A percentile compares a stretch with the other conserved stretches of the same genome.
These are phyloP conservation scores for Rhizoglyphus robini DNA, from an alignment of 1,140 invertebrate species.

Conservation along the genomic window DNA sequence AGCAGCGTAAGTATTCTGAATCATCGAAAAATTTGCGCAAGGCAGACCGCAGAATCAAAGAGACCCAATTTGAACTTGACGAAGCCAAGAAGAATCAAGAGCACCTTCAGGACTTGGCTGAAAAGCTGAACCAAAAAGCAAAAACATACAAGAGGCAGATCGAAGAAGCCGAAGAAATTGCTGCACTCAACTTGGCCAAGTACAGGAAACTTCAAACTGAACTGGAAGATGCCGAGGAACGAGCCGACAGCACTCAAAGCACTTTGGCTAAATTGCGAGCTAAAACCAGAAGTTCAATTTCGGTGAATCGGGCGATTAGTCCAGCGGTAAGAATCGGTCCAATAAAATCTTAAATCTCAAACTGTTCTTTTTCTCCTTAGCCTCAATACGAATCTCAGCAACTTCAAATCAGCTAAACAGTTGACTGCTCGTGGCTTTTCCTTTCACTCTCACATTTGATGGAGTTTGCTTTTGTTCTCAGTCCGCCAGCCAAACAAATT, in stretches of 20 bases:
- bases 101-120: constrained; percentile 43
- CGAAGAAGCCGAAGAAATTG: constrained; percentile 50
- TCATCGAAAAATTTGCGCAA: constrained; percentile 49
- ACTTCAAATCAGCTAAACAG: no score
- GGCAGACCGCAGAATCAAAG: constrained; percentile 42
- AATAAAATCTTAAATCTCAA: neutral
- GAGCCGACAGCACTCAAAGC: constrained; percentile 91
- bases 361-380: neutral
- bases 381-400: neutral
- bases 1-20: constrained; percentile 92
- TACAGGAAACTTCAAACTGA: constrained; percentile 98
- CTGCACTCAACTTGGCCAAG: constrained; percentile 63
- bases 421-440: no score
- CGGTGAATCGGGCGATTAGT: constrained; percentile 45
- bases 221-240: constrained; percentile 95
- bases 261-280: constrained; percentile 93
- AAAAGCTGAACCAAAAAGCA: constrained; percentile 48
- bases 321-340: constrained; percentile 32
- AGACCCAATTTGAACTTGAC: constrained; percentile 43
- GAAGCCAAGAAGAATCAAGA: constrained; percentile 43
- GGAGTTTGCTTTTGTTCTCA: no score
- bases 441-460: no score
- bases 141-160: constrained; percentile 49
- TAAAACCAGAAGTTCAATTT: constrained; percentile 80
- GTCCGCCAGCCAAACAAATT: no score